These are phyloP conservation scores for Sebastes wilsoni DNA, from an alignment of 2,797 vertebrate species.

Conservation along the genomic window DNA sequence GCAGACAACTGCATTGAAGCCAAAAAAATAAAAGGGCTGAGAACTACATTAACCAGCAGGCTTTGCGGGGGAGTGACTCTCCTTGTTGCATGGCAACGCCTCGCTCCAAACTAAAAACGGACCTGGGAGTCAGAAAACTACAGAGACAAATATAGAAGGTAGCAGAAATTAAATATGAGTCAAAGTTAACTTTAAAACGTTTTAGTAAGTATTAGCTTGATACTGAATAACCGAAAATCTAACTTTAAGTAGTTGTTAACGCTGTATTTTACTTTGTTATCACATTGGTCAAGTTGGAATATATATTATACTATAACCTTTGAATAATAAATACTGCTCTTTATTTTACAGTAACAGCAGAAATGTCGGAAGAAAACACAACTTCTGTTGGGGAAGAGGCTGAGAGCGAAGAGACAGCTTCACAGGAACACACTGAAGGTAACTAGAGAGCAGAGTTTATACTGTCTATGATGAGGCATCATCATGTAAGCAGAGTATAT, in stretches of 20 bases:
- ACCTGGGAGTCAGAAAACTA: accelerated
- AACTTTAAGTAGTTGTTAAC: too few species aligned
- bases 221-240: too few species aligned
- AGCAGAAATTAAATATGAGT: neutral
- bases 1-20: neutral
- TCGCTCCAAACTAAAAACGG: constrained; percentile 7
- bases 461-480: too few species aligned
- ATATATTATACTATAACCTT: neutral
- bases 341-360: neutral
- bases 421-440: constrained; percentile 18
- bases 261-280: neutral
- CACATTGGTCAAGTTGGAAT: neutral
- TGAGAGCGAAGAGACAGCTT: neutral
- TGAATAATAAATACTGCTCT: neutral
- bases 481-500: too few species aligned
- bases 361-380: constrained; percentile 13
- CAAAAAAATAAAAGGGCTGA: neutral
- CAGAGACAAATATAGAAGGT: too few species aligned
- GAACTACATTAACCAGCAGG: constrained; percentile 39
- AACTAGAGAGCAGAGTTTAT: neutral
- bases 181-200: neutral
- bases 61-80: neutral
- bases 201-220: neutral
- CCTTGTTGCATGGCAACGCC: constrained; percentile 54
- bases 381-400: neutral